Base-by-base conservation (phyloP, 1,140 invertebrate species). In the Rhagoletis pomonella region DNA sequence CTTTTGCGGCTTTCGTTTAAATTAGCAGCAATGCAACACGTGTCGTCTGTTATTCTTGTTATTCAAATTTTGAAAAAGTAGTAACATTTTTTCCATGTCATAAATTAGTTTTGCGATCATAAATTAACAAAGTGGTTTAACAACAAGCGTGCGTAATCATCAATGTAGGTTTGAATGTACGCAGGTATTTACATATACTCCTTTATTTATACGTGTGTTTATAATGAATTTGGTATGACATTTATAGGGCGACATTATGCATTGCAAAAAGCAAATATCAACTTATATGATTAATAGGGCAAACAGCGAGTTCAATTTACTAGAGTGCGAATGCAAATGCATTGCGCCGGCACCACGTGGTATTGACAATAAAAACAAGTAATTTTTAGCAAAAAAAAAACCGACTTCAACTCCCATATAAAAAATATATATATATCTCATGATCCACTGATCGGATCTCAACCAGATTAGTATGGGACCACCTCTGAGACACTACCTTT, bases 261-360 rank as follows among this genome's bases (percentile, higher is more conserved):
- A 19, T 47, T 10, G 1, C 4, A 29, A 10, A 29, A 29, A 19
- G 47, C 47, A 55, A 81, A 81, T 81, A 81, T 10, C 73, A 44
- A 81, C 73, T 55, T 19, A 55, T 81, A 55, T 81, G 73, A 81
- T 81, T 81, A 81, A 81, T 81, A 81, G 73, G 47, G 47, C 47
- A 55, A 7, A 14, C n/a, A 50, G 17, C 17, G 47, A 19, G 47
- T 55, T 7, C 69, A 67, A 67, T 67, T 29, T 29, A 67, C 6
- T 4, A 7, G 29, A 7, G 50, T 55, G 50, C 60, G 60, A 62
- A 14, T 62, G 3, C 0, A 77, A 55, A 77, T 77, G 47, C 69
- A 12, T 1, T 55, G 19, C 29, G 17, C 14, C 69, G 44, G 5
- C 67, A 73, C 9, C 42, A 17, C 29, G 29, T 29, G 29, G 29